Base-by-base conservation (phyloP, 2,797 vertebrate genomes). In the Ctenopoma multispine region DNA sequence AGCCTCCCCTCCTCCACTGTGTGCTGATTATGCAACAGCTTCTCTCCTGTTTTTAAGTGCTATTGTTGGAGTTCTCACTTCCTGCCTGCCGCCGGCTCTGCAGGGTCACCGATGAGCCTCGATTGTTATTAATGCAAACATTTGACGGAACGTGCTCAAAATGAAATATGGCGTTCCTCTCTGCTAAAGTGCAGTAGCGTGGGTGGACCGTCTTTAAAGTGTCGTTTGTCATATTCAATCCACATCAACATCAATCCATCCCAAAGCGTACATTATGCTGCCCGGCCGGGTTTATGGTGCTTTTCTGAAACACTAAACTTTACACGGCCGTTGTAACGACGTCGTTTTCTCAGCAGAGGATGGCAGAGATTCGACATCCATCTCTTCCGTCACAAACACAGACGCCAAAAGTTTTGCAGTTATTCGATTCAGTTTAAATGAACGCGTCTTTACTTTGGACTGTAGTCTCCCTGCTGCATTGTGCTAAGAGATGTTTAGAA, bases 191-290 rank as follows among this genome's bases (percentile, higher is more conserved):
- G 88, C 81, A 82, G 77, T 20, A 15, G 78, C 14, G 87, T 87
- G 86, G 88, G 88, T 61, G 81, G 79, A 34, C 65, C 61, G 14
- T 88, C 84, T 85, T 81, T 81, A 87, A 88, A 87, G 70, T 53
- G 81, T 80, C 82, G 59, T 91, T 87, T 87, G 90, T 92, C 89
- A 91, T 84, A 77, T 89, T 87, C 85, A 83, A 86, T n/a, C n/a
- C n/a, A n/a, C n/a, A n/a, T n/a, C n/a, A 86, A 82, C 82, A 87
- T 87, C 88, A 81, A 79, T 89, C 81, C 83, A 75, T 86, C 87
- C 86, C 81, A 55, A 13, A 77, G 69, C 59, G 41, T 51, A 49
- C 75, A 69, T 78, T 56, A 75, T 21, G 56, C 74, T 63, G 31
- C 10, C 23, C 2, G 55, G 62, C 69, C 20, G 18, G 50, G 63